Evolutionary conservation across 2,113 vertebrate species (phyloP), one percentile per base, ranked within the genome.

Genomic region (Festucalex cinctus): DNA sequence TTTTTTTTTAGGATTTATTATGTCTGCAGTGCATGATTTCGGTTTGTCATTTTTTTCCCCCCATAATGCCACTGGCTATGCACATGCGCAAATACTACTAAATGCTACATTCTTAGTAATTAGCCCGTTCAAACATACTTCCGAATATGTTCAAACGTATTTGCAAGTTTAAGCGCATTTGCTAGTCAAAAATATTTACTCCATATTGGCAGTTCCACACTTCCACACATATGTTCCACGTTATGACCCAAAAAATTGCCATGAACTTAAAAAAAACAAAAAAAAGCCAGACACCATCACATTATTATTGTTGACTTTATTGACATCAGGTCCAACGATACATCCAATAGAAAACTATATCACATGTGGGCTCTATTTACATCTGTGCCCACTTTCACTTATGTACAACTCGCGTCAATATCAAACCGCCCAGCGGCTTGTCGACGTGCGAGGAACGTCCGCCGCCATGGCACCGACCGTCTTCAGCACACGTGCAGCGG

Each of bases 321-420:
- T 62, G n/a, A 24, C 10, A 32, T 57, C 24, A 16, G 16, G 54
- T 57, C 54, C 14, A 57, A 57, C 6, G 32, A 57, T 22, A 24
- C 20, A 61, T 60, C 6, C 36, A 16, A n/a, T 43, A 43, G 1
- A 62, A 61, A 62, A 43, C 12, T 3, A 22, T 13, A 41, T 22
- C 10, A 62, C 22, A 61, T 14, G 14, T 16, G n/a, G 37, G 13
- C n/a, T 43, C 3, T 16, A 62, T 43, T 43, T 62, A 24, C 37
- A 43, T 62, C 22, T 17, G 14, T 62, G n/a, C n/a, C 14, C 37
- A 43, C n/a, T 26, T 6, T 22, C 22, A 57, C 9, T 58, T 62
- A 62, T 43, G 19, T 41, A 62, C 59, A 62, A 36, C 36, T 49
- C 48, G n/a, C n/a, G 20, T 49, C 48, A n/a, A 56, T 32, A 28